Evolutionary conservation across 2,797 vertebrate genomes (phyloP), one percentile per base, ranked within the genome.

Genomic region (Vespertilio murinus): DNA sequence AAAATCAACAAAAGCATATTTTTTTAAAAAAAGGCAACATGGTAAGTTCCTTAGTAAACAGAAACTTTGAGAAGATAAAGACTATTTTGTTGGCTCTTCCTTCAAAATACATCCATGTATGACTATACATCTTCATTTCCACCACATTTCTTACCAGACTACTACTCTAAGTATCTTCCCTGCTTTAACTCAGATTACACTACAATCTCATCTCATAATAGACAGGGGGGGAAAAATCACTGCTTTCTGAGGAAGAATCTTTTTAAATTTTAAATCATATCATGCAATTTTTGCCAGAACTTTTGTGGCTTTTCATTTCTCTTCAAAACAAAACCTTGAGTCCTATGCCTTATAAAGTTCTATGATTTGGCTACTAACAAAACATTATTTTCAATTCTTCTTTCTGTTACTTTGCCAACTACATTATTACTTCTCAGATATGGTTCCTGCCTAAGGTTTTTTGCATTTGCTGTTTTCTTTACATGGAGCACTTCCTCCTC

Each of bases 211-310:
- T 61, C 22, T 70, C 25, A 59, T 77, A 94, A 56, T 23, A 79
- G 13, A 23, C 49, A 81, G 64, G 54, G 1, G 4, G 14, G 28
- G 25, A 25, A 59, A 61, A 61, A 13, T 14, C 12, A 61, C 25
- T 61, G 56, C 25, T 61, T 11, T 61, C 56, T 61, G 56, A 30
- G 23, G 23, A 59, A 64, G 38, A 95, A 89, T 13, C 1, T 1
- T 75, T 91, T 92, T 77, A 88, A n/a, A 85, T 65, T 61, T 64
- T 88, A 85, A 79, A 95, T 84, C 28, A 64, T 81, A 52, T 70
- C 54, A 54, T 77, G 28, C 6, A 16, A 25, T 91, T 54, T 17
- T 49, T 83, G 52, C 5, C 30, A 90, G 25, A 87, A 86, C 45
- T 80, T 35, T 75, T 20, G 0, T 90, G 65, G n/a, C 35, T 94